These are phyloP conservation scores for Sylvilagus floridanus DNA, from an alignment of 2,797 vertebrate genomes.

Conservation along the genomic window DNA sequence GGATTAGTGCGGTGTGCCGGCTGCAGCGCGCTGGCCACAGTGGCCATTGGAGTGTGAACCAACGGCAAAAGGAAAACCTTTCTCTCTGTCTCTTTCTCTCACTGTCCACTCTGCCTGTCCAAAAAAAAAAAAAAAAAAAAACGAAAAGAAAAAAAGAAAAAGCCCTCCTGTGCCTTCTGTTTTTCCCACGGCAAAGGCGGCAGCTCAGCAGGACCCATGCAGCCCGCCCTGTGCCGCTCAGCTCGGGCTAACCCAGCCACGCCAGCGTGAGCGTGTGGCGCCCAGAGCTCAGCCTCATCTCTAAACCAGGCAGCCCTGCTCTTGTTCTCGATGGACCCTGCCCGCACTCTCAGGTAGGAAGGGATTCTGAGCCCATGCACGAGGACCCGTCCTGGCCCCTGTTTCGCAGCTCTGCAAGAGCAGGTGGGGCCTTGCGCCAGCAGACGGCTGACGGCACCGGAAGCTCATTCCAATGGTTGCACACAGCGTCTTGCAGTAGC, in stretches of 20 bases:
- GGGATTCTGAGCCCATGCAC: neutral
- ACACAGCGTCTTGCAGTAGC: rapidly evolving
- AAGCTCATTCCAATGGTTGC: neutral
- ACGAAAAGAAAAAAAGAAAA: too few species aligned
- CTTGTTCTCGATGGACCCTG: neutral
- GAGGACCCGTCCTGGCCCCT: neutral
- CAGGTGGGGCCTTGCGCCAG: neutral
- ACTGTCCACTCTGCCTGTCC: too few species aligned
- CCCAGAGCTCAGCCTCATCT: neutral
- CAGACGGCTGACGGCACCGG: rapidly evolving
- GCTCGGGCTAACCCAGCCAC: neutral
- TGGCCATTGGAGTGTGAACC: too few species aligned
- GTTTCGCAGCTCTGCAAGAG: neutral
- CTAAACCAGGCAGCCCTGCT: neutral
- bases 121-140: too few species aligned
- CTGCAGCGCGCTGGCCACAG: too few species aligned
- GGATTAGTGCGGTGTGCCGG: too few species aligned
- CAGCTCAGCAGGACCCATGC: too few species aligned
- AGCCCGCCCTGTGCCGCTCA: too few species aligned
- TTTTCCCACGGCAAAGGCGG: too few species aligned
- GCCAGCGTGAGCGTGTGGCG: rapidly evolving
- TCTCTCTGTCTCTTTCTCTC: too few species aligned
- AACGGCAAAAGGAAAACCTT: too few species aligned
- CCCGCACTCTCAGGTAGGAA: neutral
- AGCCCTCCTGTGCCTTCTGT: too few species aligned